Conservation (phyloP, 2,797 vertebrate genomes). For the Triplophysa yarkandensis region DNA sequence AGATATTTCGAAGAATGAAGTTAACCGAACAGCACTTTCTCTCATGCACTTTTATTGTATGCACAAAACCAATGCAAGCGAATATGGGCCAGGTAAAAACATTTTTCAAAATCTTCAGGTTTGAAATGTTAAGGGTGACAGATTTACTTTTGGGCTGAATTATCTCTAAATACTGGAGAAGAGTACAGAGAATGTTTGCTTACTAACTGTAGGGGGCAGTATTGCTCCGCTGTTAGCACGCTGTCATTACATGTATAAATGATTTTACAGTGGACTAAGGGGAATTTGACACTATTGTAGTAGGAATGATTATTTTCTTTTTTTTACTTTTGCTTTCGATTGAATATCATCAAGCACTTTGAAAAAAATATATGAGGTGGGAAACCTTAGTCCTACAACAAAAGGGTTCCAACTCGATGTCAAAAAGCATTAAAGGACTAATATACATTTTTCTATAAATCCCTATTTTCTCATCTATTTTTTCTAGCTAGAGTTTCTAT, state of each 20-base stretch:
- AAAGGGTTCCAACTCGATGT: slow-evolving; percentile 69
- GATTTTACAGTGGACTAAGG: background rate
- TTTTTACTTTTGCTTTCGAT: slow-evolving; percentile 25
- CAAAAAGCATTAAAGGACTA: slow-evolving; percentile 60
- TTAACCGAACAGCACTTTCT: too few relatives aligned
- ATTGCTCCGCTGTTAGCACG: slow-evolving; percentile 59
- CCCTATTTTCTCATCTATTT: slow-evolving; percentile 63
- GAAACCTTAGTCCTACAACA: slow-evolving; percentile 57
- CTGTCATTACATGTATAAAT: background rate
- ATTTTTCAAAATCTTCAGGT: too few relatives aligned
- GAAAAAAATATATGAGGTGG: slow-evolving; percentile 19
- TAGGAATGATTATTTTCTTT: background rate
- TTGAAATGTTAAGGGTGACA: too few relatives aligned
- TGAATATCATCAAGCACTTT: slow-evolving; percentile 1
- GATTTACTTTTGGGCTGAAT: too few relatives aligned
- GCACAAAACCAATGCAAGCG: too few relatives aligned
- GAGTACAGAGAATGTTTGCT: background rate
- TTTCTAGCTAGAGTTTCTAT: slow-evolving; percentile 69
- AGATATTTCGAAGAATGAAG: too few relatives aligned
- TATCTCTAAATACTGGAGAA: background rate
- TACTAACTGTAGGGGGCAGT: slow-evolving; percentile 71
- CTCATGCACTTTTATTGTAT: too few relatives aligned
- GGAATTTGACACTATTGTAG: background rate
- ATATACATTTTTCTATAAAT: too few relatives aligned
- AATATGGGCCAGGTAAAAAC: too few relatives aligned